These are phyloP conservation scores for Drosophila equinoxialis DNA, from an alignment of 1,140 invertebrate species.

Conservation along the genomic window DNA sequence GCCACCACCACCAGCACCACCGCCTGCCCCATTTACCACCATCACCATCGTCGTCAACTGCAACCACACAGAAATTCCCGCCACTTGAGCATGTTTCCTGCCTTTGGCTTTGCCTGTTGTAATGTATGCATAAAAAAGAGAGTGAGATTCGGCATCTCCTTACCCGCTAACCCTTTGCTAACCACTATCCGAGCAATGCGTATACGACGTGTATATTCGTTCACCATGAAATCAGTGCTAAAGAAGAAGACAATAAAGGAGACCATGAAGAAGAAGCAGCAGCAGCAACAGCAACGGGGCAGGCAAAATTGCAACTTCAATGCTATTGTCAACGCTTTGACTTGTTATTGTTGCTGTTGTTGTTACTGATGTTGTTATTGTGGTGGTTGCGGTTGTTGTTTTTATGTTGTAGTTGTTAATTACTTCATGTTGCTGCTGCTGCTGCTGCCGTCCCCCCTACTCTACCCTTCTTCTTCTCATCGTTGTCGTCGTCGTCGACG, in stretches of 20 bases:
- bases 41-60: background rate
- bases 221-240: conserved; percentile 65
- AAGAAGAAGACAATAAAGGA: conserved; percentile 9
- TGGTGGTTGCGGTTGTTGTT: conserved; percentile 46
- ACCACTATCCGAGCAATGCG: conserved; percentile 42
- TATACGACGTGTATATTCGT: conserved; percentile 64
- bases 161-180: background rate
- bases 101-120: conserved; percentile 30
- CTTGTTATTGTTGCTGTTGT: conserved; percentile 48
- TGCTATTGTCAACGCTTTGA: conserved; percentile 79
- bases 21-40: background rate
- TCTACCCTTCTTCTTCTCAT: conserved; percentile 2
- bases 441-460: conserved; percentile 20
- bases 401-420: conserved; percentile 20
- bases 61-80: conserved; percentile 47
- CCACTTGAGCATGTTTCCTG: conserved; percentile 79
- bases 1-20: conserved; percentile 1
- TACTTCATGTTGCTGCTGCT: conserved; percentile 8
- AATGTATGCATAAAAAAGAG: conserved; percentile 52
- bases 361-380: conserved; percentile 56
- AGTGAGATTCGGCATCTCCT: conserved; percentile 25
- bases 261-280: no score
- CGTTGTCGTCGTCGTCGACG: no score
- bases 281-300: background rate
- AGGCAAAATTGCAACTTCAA: conserved; percentile 54